Evolutionary conservation across 1,140 invertebrate species (phyloP).

Genomic region (Drosophila lacertosa): DNA sequence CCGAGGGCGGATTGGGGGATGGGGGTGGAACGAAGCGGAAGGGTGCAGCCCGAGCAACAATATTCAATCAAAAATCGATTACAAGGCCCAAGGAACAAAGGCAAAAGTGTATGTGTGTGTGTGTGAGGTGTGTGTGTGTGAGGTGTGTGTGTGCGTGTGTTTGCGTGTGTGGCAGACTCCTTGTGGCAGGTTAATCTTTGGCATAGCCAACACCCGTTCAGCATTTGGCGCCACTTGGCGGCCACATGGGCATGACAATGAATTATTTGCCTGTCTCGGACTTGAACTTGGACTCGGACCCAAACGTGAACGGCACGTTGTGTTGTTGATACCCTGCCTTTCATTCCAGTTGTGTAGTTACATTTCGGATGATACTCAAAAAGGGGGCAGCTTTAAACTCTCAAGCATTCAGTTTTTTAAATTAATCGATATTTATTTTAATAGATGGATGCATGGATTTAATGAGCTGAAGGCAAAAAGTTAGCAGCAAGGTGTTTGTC

Average conservation of each 20-base stretch:
- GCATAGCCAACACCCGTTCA: slow-evolving; percentile 2
- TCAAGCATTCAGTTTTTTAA: too few species aligned
- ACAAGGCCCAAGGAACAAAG: slow-evolving; percentile 50
- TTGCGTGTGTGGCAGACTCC: slow-evolving; percentile 1
- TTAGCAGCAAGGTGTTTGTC: too few species aligned
- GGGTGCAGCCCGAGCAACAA: slow-evolving; percentile 49
- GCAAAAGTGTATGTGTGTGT: slow-evolving; percentile 23
- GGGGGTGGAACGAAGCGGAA: slow-evolving; percentile 14
- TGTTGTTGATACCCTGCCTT: slow-evolving; percentile 17
- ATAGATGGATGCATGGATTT: too few species aligned
- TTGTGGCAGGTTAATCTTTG: slow-evolving; percentile 71
- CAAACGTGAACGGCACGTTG: not conserved
- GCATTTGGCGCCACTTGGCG: slow-evolving; percentile 27
- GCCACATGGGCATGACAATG: slow-evolving; percentile 76
- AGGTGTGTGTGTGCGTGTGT: too few species aligned
- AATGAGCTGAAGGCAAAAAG: too few species aligned
- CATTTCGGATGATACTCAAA: too few species aligned
- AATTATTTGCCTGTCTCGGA: slow-evolving; percentile 58
- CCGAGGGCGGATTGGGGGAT: not conserved
- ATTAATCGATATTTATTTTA: too few species aligned
- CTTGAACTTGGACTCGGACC: slow-evolving; percentile 25
- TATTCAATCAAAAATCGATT: slow-evolving; percentile 84
- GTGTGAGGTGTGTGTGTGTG: too few species aligned
- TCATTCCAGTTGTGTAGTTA: too few species aligned
- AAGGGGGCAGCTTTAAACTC: too few species aligned